Evolutionary conservation across 2,797 vertebrate genomes (phyloP).

Genomic region (Trachops cirrhosus): DNA sequence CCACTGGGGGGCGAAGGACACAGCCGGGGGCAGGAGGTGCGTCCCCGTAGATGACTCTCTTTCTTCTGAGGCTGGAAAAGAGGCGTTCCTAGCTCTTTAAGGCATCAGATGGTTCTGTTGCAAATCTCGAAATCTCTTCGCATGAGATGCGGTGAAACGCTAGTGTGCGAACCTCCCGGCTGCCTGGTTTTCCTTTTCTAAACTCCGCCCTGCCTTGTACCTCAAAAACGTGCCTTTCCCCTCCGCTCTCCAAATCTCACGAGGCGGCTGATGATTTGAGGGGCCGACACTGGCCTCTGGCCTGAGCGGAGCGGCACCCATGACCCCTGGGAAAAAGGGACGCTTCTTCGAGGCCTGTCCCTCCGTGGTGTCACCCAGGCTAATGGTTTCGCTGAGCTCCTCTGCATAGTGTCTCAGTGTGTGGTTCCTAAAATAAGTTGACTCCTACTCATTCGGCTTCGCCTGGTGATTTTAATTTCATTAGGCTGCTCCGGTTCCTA

Average conservation of each 20-base stretch:
- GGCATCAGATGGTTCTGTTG: not conserved
- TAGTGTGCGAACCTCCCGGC: not conserved
- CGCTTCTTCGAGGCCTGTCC: not conserved
- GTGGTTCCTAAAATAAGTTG: conserved; percentile 54
- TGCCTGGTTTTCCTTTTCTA: not conserved
- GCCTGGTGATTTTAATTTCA: conserved; percentile 54
- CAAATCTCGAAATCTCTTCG: not conserved
- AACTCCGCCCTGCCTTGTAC: not conserved
- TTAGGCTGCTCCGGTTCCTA: not conserved
- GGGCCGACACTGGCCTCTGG: not conserved
- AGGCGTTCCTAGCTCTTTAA: not conserved
- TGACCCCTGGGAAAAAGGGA: not conserved
- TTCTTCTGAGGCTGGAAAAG: not conserved
- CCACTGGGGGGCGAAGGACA: not conserved
- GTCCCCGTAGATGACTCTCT: not conserved
- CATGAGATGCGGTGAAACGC: not conserved
- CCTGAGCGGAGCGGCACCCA: not conserved
- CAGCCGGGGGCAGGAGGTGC: not conserved
- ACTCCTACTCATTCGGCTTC: conserved; percentile 26
- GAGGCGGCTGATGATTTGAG: conserved; percentile 33
- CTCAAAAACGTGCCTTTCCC: not conserved
- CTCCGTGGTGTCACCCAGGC: not conserved
- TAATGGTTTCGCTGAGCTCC: conserved; percentile 6
- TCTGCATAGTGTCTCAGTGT: not conserved
- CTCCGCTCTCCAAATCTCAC: conserved; percentile 3